A percentile compares a stretch with the other conserved stretches of the same genome.
Conservation (phyloP, 30 jellyfish, hydroid and myxozoan species). For the Cassiopea xamachana region DNA sequence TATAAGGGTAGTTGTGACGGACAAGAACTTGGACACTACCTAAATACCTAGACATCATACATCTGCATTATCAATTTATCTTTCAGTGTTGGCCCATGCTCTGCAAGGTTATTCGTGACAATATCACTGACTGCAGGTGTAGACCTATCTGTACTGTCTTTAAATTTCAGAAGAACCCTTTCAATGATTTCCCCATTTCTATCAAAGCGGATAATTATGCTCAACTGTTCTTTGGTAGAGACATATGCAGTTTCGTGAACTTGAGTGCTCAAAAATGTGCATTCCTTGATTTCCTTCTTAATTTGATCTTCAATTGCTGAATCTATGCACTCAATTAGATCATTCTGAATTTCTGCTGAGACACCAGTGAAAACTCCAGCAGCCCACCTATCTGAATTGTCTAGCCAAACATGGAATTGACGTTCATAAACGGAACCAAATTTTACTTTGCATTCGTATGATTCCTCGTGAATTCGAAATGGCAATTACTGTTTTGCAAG, state of each 20-base stretch:
- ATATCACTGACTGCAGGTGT: slow-evolving; percentile 45
- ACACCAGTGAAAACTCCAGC: slow-evolving; percentile 67
- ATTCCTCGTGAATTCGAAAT: too few species aligned
- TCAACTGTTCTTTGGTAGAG: slow-evolving; percentile 58
- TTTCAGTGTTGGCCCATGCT: slow-evolving; percentile 36
- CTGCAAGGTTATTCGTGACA: slow-evolving; percentile 15
- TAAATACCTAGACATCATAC: slow-evolving; percentile 58
- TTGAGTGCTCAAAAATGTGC: slow-evolving; percentile 49
- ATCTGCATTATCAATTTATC: slow-evolving; percentile 60
- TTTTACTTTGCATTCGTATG: too few species aligned
- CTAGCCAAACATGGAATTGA: slow-evolving; percentile 37
- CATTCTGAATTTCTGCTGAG: slow-evolving; percentile 65
- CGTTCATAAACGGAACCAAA: slow-evolving; percentile 65
- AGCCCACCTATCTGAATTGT: slow-evolving; percentile 21
- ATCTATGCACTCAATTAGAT: slow-evolving; percentile 40
- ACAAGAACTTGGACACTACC: slow-evolving; percentile 53
- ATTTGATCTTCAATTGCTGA: slow-evolving; percentile 27
- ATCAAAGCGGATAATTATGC: slow-evolving; percentile 50
- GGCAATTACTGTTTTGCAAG: too few species aligned
- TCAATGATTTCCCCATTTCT: slow-evolving; percentile 60
- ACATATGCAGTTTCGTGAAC: slow-evolving; percentile 60
- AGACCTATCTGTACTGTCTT: slow-evolving; percentile 60
- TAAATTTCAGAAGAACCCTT: slow-evolving; percentile 34
- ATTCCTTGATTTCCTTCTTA: slow-evolving; percentile 20
- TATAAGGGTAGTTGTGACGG: slow-evolving; percentile 53